Evolutionary conservation across 1,140 invertebrate genomes (phyloP).

Genomic region (Aporrectodea caliginosa): DNA sequence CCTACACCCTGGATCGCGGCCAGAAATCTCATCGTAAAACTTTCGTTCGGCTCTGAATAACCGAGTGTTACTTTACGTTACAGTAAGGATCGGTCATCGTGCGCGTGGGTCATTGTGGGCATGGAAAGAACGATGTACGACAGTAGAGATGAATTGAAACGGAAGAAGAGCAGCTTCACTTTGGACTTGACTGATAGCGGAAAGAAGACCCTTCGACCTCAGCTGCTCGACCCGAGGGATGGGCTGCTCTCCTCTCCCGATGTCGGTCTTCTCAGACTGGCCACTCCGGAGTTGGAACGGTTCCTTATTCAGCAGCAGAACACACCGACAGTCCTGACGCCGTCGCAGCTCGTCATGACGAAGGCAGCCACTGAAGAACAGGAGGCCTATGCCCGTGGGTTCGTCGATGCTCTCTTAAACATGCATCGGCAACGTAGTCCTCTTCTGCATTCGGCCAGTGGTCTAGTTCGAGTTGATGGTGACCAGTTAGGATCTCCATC

Average conservation of each 20-base stretch:
- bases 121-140: conserved; percentile 68
- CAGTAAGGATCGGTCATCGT: no score
- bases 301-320: conserved; percentile 70
- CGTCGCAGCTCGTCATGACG: conserved; percentile 67
- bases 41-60: no score
- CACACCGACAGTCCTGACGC: conserved; percentile 70
- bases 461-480: conserved; percentile 44
- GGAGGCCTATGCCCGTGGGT: conserved; percentile 83
- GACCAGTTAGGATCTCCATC: neutral
- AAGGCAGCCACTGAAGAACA: conserved; percentile 80
- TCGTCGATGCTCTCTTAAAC: conserved; percentile 85
- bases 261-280: conserved; percentile 78
- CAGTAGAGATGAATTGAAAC: conserved; percentile 44
- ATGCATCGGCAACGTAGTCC: conserved; percentile 60
- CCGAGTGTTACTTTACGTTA: no score
- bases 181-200: conserved; percentile 68
- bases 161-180: conserved; percentile 65
- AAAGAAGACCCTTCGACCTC: conserved; percentile 35
- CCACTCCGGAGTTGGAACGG: conserved; percentile 79
- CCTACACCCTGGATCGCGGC: no score
- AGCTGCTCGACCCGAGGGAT: conserved; percentile 40
- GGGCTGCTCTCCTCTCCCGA: conserved; percentile 75
- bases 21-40: no score
- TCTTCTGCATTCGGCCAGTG: neutral
- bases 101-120: no score